Conservation (phyloP, 2,888 invertebrate genomes). For the Punctoribates punctum region DNA sequence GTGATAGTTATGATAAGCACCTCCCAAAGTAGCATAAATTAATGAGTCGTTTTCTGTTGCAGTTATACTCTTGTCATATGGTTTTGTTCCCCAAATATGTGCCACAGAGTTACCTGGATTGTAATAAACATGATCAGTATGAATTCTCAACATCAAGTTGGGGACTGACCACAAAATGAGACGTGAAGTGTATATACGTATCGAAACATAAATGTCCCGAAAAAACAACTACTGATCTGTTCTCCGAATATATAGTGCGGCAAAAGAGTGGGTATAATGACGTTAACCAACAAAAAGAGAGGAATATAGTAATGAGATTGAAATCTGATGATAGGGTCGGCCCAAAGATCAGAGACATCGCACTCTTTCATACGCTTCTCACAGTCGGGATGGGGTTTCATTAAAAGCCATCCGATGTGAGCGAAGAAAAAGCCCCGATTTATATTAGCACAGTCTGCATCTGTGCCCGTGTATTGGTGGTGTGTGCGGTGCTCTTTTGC, state of each 20-base stretch:
- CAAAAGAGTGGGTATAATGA: constrained; percentile 12
- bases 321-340: constrained; percentile 22
- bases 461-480: constrained; percentile 29
- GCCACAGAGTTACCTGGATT: constrained; percentile 37
- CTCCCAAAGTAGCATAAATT: constrained; percentile 36
- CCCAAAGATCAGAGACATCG: constrained; percentile 4
- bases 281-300: background rate
- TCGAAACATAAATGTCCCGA: constrained; percentile 16
- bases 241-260: constrained; percentile 16
- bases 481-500: constrained; percentile 36
- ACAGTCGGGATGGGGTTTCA: constrained; percentile 38
- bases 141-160: no score
- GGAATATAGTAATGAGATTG: constrained; percentile 33
- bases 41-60: background rate
- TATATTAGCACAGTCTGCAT: constrained; percentile 33
- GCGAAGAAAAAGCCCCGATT: constrained; percentile 42
- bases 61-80: constrained; percentile 31
- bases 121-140: background rate
- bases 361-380: background rate
- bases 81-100: constrained; percentile 18
- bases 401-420: constrained; percentile 40
- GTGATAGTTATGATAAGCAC: constrained; percentile 38
- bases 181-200: constrained; percentile 36
- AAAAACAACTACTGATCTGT: constrained; percentile 1
- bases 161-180: constrained; percentile 30